Evolutionary conservation across 2,797 vertebrate genomes (phyloP).

Genomic region (Nothura maculosa): DNA sequence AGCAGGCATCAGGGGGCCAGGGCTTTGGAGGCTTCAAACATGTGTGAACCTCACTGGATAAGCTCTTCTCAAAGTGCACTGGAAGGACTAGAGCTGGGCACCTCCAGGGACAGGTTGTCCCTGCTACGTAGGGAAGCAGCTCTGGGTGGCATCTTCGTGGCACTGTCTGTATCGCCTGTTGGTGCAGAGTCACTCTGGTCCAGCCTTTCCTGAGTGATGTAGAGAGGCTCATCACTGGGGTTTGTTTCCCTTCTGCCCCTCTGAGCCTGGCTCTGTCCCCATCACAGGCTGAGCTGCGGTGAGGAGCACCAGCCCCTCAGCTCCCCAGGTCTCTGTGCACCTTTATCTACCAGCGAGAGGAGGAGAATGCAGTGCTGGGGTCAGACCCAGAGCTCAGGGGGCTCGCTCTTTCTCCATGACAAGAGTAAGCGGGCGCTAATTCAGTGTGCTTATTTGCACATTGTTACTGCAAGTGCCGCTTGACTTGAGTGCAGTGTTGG

Average conservation of each 20-base stretch:
- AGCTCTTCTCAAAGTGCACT: neutral
- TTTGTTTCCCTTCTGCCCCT: neutral
- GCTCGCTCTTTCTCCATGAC: constrained; percentile 19
- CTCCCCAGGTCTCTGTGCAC: neutral
- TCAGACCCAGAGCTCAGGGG: neutral
- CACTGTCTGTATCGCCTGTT: neutral
- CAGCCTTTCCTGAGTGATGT: neutral
- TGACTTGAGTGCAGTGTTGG: neutral
- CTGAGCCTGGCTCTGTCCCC: neutral
- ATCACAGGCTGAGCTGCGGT: neutral
- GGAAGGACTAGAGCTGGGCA: neutral
- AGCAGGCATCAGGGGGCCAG: neutral
- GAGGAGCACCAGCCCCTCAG: neutral
- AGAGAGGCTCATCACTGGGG: neutral
- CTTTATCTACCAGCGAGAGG: neutral
- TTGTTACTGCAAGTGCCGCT: constrained; percentile 15
- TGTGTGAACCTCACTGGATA: neutral
- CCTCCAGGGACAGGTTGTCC: neutral
- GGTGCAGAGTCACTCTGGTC: neutral
- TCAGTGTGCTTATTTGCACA: constrained; percentile 40
- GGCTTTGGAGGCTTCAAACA: neutral
- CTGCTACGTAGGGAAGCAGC: neutral
- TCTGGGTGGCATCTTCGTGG: neutral
- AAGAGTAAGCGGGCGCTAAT: constrained; percentile 40
- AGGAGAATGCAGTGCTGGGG: constrained; percentile 11